A percentile compares a stretch with the other conserved stretches of the same genome.
Conservation (phyloP, 1,140 invertebrate genomes). For the Semibalanus balanoides region DNA sequence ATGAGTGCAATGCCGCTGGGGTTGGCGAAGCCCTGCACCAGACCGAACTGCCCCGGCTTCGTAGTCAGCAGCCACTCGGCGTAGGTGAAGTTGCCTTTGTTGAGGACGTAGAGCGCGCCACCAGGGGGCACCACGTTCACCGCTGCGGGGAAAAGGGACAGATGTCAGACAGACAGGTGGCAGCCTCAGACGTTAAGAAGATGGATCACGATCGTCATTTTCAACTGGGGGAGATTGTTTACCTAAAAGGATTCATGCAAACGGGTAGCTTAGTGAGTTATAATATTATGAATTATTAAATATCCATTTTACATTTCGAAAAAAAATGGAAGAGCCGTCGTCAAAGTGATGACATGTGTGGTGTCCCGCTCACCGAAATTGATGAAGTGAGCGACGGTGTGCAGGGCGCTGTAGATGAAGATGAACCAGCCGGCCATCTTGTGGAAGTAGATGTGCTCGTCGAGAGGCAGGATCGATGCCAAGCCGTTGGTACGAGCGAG, state of each 20-base stretch:
- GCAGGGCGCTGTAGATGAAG: conserved; percentile 52
- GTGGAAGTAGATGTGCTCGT: conserved; percentile 87
- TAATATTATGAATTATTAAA: no score
- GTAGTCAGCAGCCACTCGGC: conserved; percentile 62
- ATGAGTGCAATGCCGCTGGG: conserved; percentile 67
- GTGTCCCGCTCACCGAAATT: conserved; percentile 57
- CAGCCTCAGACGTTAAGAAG: no score
- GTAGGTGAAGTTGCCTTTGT: conserved; percentile 36
- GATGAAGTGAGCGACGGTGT: conserved; percentile 69
- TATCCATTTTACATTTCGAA: no score
- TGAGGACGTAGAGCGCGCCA: neutral
- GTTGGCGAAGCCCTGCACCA: conserved; percentile 64
- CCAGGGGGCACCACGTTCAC: neutral
- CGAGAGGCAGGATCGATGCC: conserved; percentile 60
- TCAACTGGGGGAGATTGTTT: no score
- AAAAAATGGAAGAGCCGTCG: no score
- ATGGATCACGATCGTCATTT: no score
- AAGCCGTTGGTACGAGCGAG: conserved; percentile 63
- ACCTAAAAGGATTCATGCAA: no score
- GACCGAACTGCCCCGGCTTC: conserved; percentile 53
- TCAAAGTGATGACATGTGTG: no score
- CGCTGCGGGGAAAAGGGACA: neutral
- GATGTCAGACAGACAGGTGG: no score
- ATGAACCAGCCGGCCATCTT: conserved; percentile 74
- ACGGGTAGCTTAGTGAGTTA: no score